A percentile compares a stretch with the other conserved stretches of the same genome.
Evolutionary conservation across 2,888 invertebrate species (phyloP).

Genomic region (Drosophila borealis): DNA sequence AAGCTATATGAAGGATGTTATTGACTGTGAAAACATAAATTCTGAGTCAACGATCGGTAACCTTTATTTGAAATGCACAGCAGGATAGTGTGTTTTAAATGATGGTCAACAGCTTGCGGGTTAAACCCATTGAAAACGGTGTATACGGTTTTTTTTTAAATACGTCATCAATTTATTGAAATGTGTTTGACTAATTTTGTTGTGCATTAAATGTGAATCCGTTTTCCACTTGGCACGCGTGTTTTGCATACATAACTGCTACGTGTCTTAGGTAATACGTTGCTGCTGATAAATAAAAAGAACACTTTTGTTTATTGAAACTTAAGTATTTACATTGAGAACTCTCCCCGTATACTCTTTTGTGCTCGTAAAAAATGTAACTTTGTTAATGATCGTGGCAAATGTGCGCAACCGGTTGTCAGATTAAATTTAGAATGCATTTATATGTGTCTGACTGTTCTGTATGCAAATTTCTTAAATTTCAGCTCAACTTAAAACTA

Average conservation of each 20-base stretch:
- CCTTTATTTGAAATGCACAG: neutral
- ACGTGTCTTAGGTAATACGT: slow-evolving; percentile 34
- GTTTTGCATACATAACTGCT: slow-evolving; percentile 50
- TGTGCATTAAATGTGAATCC: slow-evolving; percentile 16
- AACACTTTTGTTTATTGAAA: slow-evolving; percentile 16
- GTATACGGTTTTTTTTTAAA: slow-evolving; percentile 32
- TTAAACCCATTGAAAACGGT: slow-evolving; percentile 29
- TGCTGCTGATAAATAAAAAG: slow-evolving; percentile 28
- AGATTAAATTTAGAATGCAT: slow-evolving; percentile 54
- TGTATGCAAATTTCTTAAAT: slow-evolving; percentile 67
- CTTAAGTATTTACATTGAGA: slow-evolving; percentile 13
- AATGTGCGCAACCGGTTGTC: slow-evolving; percentile 47
- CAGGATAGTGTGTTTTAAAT: slow-evolving; percentile 32
- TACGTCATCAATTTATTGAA: slow-evolving; percentile 23
- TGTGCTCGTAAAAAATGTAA: neutral
- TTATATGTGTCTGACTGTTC: slow-evolving; percentile 31
- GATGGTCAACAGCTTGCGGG: slow-evolving; percentile 41
- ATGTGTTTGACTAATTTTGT: slow-evolving; percentile 25
- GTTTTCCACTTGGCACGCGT: slow-evolving; percentile 23
- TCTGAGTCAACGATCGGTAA: neutral
- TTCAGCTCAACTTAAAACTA: slow-evolving; percentile 49
- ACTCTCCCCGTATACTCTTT: slow-evolving; percentile 11
- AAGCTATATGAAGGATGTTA: slow-evolving; percentile 25
- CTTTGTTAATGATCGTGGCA: slow-evolving; percentile 20
- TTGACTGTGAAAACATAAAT: slow-evolving; percentile 14